Evolutionary conservation across 1,140 invertebrate species (phyloP).

Genomic region (Nephotettix cincticeps): DNA sequence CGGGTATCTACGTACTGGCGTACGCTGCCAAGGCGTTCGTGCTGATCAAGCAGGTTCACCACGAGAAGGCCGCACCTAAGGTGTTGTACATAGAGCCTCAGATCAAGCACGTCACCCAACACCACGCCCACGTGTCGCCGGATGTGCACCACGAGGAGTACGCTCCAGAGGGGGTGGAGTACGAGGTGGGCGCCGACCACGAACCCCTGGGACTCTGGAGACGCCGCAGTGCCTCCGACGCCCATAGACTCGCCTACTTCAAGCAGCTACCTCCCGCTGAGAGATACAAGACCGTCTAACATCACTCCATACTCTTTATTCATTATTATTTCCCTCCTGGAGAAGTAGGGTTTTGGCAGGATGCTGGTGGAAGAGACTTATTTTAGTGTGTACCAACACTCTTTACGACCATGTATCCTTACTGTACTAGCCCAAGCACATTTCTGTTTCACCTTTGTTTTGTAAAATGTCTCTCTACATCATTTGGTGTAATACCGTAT

Average conservation of each 20-base stretch:
- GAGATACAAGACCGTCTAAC: too few species aligned
- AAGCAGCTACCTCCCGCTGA: neutral
- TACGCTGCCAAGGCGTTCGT: neutral
- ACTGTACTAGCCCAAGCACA: too few species aligned
- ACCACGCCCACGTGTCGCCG: neutral
- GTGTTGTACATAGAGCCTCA: conserved; percentile 6
- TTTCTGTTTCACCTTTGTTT: too few species aligned
- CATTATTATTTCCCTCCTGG: too few species aligned
- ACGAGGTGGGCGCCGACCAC: neutral
- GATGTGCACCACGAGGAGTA: neutral
- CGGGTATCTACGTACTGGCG: conserved; percentile 16
- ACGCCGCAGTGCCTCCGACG: neutral
- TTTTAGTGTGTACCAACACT: too few species aligned
- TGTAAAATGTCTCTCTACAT: too few species aligned
- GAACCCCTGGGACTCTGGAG: neutral
- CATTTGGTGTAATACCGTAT: too few species aligned
- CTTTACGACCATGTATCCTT: too few species aligned
- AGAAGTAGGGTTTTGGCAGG: too few species aligned
- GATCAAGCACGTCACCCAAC: conserved; percentile 12
- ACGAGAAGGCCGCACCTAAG: neutral
- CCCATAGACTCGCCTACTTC: conserved; percentile 13
- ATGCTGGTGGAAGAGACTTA: too few species aligned
- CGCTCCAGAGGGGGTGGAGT: neutral
- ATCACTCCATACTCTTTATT: too few species aligned
- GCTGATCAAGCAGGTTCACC: neutral